Base-by-base conservation (phyloP, 1,140 invertebrate genomes). In the Watersipora subatra region DNA sequence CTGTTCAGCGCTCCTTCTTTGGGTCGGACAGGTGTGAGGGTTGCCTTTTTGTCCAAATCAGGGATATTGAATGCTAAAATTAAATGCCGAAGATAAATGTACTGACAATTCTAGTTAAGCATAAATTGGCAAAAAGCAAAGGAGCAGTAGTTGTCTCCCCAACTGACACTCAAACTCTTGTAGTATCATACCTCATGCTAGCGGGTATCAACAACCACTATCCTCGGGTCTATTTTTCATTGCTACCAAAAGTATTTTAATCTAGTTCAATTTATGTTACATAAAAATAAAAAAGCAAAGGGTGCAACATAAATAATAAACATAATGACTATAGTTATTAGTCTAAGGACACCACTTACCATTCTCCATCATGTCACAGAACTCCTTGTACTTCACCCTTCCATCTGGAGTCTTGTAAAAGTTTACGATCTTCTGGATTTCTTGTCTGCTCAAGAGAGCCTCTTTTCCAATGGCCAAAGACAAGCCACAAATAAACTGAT, bases 291-390 rank as follows among this genome's bases (percentile, higher is more conserved):
- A n/a, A n/a, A n/a, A n/a, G n/a, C n/a, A n/a, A n/a, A n/a, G n/a
- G n/a, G n/a, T n/a, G n/a, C n/a, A n/a, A n/a, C n/a, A n/a, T n/a
- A n/a, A n/a, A n/a, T n/a, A n/a, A n/a, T n/a, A n/a, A n/a, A n/a
- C n/a, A n/a, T n/a, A n/a, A n/a, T n/a, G n/a, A n/a, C n/a, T n/a
- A n/a, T n/a, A n/a, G n/a, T n/a, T n/a, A n/a, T n/a, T n/a, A n/a
- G n/a, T n/a, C n/a, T n/a, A n/a, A n/a, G n/a, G n/a, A 46, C n/a
- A 12, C 34, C 7, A 46, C 67, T 69, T 66, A 79, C 78, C 76
- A 74, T 80, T 79, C 70, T 80, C 79, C 70, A 80, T 73, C 58
- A 73, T 73, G 63, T 78, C 75, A 72, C 75, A 75, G 67, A 80
- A 80, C 63, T 78, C 76, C 61, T 75, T 75, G 68, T 80, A 80